Conservation (phyloP, 1,140 invertebrate genomes). For the Drosophila yakuba region DNA sequence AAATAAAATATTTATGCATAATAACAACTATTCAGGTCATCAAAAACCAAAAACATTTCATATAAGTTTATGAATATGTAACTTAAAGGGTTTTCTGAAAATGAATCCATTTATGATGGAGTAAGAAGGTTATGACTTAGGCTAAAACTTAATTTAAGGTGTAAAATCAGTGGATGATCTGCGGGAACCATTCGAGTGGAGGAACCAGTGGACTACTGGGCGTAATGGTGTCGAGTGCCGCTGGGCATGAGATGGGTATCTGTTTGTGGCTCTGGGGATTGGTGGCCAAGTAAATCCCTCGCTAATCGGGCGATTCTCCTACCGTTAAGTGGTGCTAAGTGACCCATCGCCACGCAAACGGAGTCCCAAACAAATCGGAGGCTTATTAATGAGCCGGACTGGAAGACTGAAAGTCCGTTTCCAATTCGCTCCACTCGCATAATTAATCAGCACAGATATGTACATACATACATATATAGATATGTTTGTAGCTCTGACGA, state of each 20-base stretch:
- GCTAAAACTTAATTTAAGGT: not conserved
- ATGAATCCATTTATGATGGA: too few relatives aligned
- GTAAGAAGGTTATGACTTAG: too few relatives aligned
- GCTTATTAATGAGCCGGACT: constrained; percentile 38
- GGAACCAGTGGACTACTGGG: constrained; percentile 24
- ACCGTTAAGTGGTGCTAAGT: constrained; percentile 72
- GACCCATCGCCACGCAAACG: constrained; percentile 32
- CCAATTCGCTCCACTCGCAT: constrained; percentile 23
- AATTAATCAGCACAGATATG: constrained; percentile 40
- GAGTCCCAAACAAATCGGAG: constrained; percentile 37
- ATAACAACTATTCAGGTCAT: too few relatives aligned
- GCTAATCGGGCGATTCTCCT: constrained; percentile 61
- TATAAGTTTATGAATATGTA: too few relatives aligned
- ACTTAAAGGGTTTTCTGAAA: too few relatives aligned
- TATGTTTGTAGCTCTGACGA: not conserved
- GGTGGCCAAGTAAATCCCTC: not conserved
- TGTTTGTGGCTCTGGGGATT: constrained; percentile 17
- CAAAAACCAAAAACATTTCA: too few relatives aligned
- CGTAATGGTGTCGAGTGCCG: constrained; percentile 48
- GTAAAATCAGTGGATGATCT: constrained; percentile 12
- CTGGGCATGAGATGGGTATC: constrained; percentile 8
- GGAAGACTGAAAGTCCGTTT: not conserved
- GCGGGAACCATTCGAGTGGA: too few relatives aligned
- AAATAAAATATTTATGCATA: not conserved
- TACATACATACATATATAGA: too few relatives aligned